phyloP scores from a whole-genome alignment of 2,888 invertebrate species.

The Cremastobaeus sp. region DNA sequence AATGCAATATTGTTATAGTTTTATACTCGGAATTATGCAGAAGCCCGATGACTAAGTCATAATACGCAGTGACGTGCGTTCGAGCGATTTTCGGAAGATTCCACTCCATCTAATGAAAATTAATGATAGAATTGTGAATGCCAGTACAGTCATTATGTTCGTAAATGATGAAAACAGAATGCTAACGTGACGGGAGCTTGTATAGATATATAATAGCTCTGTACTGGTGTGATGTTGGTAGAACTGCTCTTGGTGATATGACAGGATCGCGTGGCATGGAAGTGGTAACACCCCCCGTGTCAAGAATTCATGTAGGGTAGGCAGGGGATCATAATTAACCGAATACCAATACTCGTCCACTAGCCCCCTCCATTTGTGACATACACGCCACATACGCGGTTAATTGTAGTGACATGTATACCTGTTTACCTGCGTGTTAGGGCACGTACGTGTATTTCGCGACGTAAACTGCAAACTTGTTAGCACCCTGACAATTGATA shows the following conservation, averaged over 20 bases:
- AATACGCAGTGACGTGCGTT: too few species aligned
- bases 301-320: slow-evolving; percentile 77
- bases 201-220: slow-evolving; percentile 60
- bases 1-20: too few species aligned
- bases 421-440: slow-evolving; percentile 65
- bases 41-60: too few species aligned
- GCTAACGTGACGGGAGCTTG: slow-evolving; percentile 56
- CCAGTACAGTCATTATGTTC: slow-evolving; percentile 47
- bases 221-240: slow-evolving; percentile 70
- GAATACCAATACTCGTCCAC: slow-evolving; percentile 77
- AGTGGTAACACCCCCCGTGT: slow-evolving; percentile 76
- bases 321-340: slow-evolving; percentile 77
- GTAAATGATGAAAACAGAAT: slow-evolving; percentile 55
- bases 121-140: slow-evolving; percentile 43
- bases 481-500: slow-evolving; percentile 30
- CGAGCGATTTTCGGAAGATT: background rate
- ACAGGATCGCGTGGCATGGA: slow-evolving; percentile 76
- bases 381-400: slow-evolving; percentile 70
- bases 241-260: slow-evolving; percentile 76
- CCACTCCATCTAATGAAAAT: slow-evolving; percentile 19
- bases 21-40: too few species aligned
- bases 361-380: slow-evolving; percentile 70
- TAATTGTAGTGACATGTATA: slow-evolving; percentile 71
- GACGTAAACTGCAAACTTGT: slow-evolving; percentile 51
- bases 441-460: slow-evolving; percentile 47